Evolutionary conservation across 2,797 vertebrate species (phyloP).

Genomic region (Ambastaia sidthimunki): DNA sequence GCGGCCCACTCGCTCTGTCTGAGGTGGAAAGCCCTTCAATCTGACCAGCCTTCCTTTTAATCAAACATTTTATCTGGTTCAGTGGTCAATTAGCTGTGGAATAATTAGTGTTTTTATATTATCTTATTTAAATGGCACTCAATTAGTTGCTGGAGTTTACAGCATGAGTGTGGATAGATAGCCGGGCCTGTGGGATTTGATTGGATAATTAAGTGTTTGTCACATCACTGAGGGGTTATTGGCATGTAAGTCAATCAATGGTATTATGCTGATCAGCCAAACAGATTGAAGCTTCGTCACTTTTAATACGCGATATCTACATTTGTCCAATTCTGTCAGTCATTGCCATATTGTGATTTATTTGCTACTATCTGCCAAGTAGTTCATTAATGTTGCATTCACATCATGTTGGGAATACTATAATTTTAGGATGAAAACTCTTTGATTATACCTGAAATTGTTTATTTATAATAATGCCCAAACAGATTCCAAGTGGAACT

Average conservation of each 20-base stretch:
- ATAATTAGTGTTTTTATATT: constrained; percentile 17
- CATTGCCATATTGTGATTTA: background rate
- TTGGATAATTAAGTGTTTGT: background rate
- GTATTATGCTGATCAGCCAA: background rate
- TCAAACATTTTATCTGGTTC: background rate
- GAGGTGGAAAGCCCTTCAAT: background rate
- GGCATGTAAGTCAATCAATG: constrained; percentile 3
- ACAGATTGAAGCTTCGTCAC: background rate
- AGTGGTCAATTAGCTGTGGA: background rate
- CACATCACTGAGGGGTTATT: constrained; percentile 7
- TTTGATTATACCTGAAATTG: background rate
- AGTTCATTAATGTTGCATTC: background rate
- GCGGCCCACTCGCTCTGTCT: background rate
- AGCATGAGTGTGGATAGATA: background rate
- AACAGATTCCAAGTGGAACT: no score
- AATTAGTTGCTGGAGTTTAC: background rate
- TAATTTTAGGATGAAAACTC: background rate
- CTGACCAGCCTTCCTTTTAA: background rate
- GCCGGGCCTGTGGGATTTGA: background rate
- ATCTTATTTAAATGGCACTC: background rate
- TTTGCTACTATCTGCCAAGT: background rate
- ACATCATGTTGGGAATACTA: no score
- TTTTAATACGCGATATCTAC: background rate
- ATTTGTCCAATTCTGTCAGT: background rate
- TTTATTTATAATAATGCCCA: no score